Evolutionary conservation across 1,140 invertebrate species (phyloP).

Genomic region (Tetraneura akinire): DNA sequence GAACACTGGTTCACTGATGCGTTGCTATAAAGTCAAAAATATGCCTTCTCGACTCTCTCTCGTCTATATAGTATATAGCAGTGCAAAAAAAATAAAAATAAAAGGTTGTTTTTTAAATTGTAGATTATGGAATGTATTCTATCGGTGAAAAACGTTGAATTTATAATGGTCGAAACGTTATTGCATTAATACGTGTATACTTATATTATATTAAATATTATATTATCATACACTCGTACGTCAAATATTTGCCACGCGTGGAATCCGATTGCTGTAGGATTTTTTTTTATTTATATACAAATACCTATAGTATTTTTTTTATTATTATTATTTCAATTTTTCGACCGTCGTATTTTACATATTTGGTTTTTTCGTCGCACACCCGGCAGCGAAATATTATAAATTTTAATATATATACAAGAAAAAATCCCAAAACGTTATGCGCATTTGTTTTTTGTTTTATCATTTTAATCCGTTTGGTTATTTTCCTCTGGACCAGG

Average conservation of each 20-base stretch:
- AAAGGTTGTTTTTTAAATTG: not conserved
- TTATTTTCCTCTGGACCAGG: no score
- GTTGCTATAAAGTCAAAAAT: no score
- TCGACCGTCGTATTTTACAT: not conserved
- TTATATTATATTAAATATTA: no score
- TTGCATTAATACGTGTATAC: not conserved
- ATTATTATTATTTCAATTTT: not conserved
- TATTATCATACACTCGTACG: not conserved
- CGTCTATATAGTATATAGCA: no score
- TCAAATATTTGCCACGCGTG: not conserved
- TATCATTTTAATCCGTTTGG: no score
- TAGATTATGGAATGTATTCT: not conserved
- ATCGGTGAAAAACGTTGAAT: not conserved
- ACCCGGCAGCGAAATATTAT: not conserved
- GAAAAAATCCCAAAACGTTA: no score
- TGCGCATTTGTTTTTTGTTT: no score
- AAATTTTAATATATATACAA: no score
- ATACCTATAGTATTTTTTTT: not conserved
- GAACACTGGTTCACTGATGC: no score
- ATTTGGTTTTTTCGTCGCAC: not conserved
- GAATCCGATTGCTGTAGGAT: not conserved
- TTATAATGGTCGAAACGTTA: not conserved
- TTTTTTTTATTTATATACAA: no score
- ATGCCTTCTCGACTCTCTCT: no score
- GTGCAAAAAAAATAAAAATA: no score